Evolutionary conservation across 2,888 invertebrate genomes (phyloP).

Genomic region (Cantharis flavilabris): DNA sequence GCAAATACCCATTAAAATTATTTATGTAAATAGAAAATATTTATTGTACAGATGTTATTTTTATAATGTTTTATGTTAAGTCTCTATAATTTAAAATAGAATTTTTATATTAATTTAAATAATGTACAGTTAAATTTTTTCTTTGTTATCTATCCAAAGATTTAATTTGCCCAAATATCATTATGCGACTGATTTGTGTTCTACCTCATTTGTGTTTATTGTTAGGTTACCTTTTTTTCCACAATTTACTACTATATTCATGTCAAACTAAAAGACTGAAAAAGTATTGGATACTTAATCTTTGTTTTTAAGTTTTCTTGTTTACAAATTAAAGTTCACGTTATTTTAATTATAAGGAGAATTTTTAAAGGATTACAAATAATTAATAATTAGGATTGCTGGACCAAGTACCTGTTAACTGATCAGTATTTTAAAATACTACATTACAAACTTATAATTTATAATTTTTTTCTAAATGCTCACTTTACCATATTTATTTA

Average conservation of each 20-base stretch:
- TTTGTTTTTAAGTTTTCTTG: background rate
- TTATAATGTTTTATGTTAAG: constrained; percentile 31
- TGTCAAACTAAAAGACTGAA: constrained; percentile 18
- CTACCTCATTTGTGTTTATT: constrained; percentile 55
- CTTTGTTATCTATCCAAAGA: constrained; percentile 28
- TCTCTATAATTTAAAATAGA: constrained; percentile 7
- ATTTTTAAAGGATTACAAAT: background rate
- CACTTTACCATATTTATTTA: background rate
- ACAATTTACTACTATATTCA: constrained; percentile 9
- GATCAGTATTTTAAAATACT: background rate
- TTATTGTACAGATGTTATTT: constrained; percentile 39
- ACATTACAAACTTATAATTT: background rate
- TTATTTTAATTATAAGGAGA: background rate
- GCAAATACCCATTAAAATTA: constrained; percentile 29
- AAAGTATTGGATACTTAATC: constrained; percentile 1
- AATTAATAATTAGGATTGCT: background rate
- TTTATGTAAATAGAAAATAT: constrained; percentile 31
- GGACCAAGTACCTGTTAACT: background rate
- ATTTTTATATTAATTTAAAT: constrained; percentile 1
- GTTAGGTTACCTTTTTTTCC: constrained; percentile 46
- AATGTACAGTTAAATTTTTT: constrained; percentile 2
- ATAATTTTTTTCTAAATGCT: background rate
- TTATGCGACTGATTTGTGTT: constrained; percentile 55
- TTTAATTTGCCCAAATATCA: constrained; percentile 31
- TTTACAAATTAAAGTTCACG: background rate